These are phyloP conservation scores for Trichacis sp. DNA, from an alignment of 2,888 invertebrate species.

Conservation along the genomic window DNA sequence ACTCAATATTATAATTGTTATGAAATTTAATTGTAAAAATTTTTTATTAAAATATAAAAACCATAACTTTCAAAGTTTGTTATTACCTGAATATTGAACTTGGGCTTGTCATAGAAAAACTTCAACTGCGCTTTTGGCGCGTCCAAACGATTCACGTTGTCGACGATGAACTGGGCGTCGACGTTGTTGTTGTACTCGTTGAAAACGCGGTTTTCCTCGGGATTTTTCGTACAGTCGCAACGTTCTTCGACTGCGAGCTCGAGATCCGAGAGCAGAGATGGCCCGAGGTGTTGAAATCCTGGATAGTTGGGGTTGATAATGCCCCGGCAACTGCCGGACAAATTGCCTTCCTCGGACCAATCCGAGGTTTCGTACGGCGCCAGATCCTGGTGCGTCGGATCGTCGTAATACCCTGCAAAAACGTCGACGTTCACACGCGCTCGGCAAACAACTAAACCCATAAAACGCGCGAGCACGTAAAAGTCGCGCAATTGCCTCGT, in stretches of 20 bases:
- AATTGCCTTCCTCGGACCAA: conserved; percentile 64
- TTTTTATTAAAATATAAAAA: conserved; percentile 65
- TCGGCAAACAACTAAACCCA: conserved; percentile 25
- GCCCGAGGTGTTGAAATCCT: conserved; percentile 84
- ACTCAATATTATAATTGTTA: too few relatives aligned
- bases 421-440: conserved; percentile 23
- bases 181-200: conserved; percentile 70
- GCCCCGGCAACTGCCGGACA: conserved; percentile 72
- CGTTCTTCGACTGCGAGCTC: conserved; percentile 70
- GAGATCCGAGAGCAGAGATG: conserved; percentile 67
- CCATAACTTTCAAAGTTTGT: too few relatives aligned
- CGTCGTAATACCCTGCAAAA: conserved; percentile 45
- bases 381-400: conserved; percentile 32
- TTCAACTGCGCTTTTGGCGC: conserved; percentile 71
- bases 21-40: too few relatives aligned
- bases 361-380: conserved; percentile 62
- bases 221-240: conserved; percentile 71
- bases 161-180: conserved; percentile 52
- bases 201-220: conserved; percentile 70
- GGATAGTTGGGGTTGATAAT: conserved; percentile 88
- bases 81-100: conserved; percentile 70
- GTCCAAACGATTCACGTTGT: conserved; percentile 71
- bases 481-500: too few relatives aligned
- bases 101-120: conserved; percentile 73
- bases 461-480: conserved; percentile 40